Evolutionary conservation across 2,797 vertebrate species (phyloP).

Genomic region (Falco cherrug): DNA sequence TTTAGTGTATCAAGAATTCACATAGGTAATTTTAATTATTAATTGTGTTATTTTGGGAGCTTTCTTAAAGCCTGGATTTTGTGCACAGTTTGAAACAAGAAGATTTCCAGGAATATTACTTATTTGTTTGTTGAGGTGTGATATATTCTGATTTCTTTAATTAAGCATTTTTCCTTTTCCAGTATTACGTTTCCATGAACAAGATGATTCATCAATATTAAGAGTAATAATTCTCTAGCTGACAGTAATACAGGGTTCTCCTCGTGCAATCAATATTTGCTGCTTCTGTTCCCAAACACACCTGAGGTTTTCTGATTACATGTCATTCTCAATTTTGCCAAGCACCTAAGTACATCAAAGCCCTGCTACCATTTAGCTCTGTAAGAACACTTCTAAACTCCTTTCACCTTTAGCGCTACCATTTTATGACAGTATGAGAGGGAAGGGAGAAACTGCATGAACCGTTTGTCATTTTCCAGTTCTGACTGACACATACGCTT

Average conservation of each 20-base stretch:
- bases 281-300: slow-evolving; percentile 17
- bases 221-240: not conserved
- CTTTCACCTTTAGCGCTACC: not conserved
- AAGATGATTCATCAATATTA: not conserved
- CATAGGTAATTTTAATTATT: not conserved
- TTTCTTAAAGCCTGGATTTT: not conserved
- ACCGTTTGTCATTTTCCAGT: slow-evolving; percentile 32
- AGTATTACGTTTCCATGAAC: not conserved
- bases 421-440: not conserved
- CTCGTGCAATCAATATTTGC: not conserved
- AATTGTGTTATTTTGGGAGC: not conserved
- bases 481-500: not conserved
- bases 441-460: not conserved
- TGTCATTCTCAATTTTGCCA: slow-evolving; percentile 45
- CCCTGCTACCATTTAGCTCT: not conserved
- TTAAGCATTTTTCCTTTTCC: not conserved
- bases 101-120: not conserved
- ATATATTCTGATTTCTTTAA: not conserved
- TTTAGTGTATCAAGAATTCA: not conserved
- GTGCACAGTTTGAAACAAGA: not conserved
- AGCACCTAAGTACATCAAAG: not conserved
- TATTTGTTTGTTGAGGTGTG: not conserved
- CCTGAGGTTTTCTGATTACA: slow-evolving; percentile 43
- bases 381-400: not conserved
- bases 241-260: not conserved